These are phyloP conservation scores for Danio choprae DNA, from an alignment of 2,797 vertebrate genomes.

Conservation along the genomic window DNA sequence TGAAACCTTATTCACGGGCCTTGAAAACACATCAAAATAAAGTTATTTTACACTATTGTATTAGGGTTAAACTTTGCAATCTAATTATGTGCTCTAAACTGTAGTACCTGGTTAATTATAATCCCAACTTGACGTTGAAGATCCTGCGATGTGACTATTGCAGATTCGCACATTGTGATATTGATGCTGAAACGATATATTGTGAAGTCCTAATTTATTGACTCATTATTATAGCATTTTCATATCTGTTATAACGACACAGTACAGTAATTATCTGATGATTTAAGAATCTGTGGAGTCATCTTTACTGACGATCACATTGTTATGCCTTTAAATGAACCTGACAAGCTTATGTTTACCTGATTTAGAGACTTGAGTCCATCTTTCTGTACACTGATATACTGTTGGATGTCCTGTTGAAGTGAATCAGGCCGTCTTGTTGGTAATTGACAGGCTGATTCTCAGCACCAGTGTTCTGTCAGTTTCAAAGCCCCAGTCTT, in stretches of 20 bases:
- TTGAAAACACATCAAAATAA: no score
- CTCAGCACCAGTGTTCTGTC: constrained; percentile 66
- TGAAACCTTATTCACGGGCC: no score
- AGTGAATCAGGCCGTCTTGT: constrained; percentile 8
- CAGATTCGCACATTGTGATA: no score
- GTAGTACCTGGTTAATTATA: no score
- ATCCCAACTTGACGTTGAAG: no score
- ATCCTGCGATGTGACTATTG: no score
- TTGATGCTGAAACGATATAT: no score
- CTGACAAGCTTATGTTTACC: not conserved
- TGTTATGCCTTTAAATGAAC: constrained; percentile 1
- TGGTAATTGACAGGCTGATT: constrained; percentile 53
- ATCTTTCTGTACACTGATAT: constrained; percentile 4
- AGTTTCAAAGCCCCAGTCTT: constrained; percentile 73
- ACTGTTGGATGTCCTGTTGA: constrained; percentile 15
- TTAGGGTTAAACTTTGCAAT: no score
- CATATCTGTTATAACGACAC: not conserved
- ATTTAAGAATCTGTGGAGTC: not conserved
- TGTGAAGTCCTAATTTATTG: no score
- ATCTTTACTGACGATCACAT: not conserved
- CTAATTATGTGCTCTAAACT: no score
- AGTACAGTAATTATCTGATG: not conserved
- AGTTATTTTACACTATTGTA: no score
- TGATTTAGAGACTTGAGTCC: not conserved
- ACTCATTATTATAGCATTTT: not conserved